Conservation (phyloP, 2,888 invertebrate species). For the Lasioglossum oenotherae region DNA sequence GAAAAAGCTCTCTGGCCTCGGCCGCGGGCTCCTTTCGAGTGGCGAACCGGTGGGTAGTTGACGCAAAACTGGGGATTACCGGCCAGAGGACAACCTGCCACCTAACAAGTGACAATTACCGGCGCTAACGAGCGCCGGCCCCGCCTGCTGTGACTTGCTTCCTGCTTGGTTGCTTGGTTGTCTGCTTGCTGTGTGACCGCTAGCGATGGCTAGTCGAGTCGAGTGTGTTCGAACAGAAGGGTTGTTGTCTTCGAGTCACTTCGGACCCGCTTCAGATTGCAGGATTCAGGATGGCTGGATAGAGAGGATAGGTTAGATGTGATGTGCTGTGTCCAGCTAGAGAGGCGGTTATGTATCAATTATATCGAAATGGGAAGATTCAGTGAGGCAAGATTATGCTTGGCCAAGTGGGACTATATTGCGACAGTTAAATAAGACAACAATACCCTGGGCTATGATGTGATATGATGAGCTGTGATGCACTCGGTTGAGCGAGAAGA, state of each 20-base stretch:
- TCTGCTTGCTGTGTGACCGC: neutral
- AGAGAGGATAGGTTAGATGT: neutral
- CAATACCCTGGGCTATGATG: neutral
- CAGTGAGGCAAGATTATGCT: neutral
- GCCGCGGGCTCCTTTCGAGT: conserved; percentile 57
- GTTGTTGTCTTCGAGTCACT: neutral
- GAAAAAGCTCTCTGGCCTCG: conserved; percentile 62
- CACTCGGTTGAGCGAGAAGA: too few relatives aligned
- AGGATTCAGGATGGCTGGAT: neutral
- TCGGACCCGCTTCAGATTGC: neutral
- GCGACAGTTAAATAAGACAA: too few relatives aligned
- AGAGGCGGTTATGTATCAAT: neutral
- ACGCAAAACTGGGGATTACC: conserved; percentile 33
- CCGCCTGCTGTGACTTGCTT: conserved; percentile 59
- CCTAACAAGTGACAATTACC: conserved; percentile 79
- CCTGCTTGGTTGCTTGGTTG: conserved; percentile 32
- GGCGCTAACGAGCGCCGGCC: conserved; percentile 75
- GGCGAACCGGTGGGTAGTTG: conserved; percentile 21
- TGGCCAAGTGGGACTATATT: neutral
- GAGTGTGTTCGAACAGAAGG: neutral
- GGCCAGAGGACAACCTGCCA: conserved; percentile 59
- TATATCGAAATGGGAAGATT: neutral
- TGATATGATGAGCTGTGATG: neutral
- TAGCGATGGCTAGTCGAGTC: neutral
- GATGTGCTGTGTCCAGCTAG: neutral